A percentile compares a stretch with the other conserved stretches of the same genome.
Conservation (phyloP, 2,797 vertebrate genomes). For the Poecilia wingei region DNA sequence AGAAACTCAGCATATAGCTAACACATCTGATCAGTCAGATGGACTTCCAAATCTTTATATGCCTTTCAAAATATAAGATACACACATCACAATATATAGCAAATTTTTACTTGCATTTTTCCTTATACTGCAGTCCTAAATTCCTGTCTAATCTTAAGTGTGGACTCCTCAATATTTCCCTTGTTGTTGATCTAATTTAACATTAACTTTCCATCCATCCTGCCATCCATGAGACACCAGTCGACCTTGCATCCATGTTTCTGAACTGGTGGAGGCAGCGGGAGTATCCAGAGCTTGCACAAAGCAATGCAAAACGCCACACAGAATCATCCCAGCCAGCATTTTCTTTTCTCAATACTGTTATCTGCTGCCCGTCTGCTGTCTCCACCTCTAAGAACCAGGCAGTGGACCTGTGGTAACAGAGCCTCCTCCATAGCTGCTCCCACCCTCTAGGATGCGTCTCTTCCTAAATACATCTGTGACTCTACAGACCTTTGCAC, state of each 20-base stretch:
- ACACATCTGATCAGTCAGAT: neutral
- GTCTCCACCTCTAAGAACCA: too few species aligned
- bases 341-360: neutral
- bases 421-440: too few species aligned
- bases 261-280: neutral
- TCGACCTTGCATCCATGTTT: neutral
- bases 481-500: too few species aligned
- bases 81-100: neutral
- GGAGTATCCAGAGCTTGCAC: neutral
- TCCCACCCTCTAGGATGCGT: too few species aligned
- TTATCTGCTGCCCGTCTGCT: too few species aligned
- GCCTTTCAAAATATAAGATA: neutral
- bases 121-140: neutral
- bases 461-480: too few species aligned
- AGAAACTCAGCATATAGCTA: neutral
- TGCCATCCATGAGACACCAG: neutral
- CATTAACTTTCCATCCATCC: neutral
- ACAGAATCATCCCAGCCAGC: neutral
- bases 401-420: too few species aligned
- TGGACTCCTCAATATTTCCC: neutral
- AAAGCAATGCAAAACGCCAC: neutral
- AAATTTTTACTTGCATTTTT: neutral
- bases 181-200: neutral
- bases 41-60: neutral
- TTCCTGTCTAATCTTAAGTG: neutral